These are phyloP conservation scores for Cheilosia vulpina DNA, from an alignment of 2,888 invertebrate genomes.

Conservation along the genomic window DNA sequence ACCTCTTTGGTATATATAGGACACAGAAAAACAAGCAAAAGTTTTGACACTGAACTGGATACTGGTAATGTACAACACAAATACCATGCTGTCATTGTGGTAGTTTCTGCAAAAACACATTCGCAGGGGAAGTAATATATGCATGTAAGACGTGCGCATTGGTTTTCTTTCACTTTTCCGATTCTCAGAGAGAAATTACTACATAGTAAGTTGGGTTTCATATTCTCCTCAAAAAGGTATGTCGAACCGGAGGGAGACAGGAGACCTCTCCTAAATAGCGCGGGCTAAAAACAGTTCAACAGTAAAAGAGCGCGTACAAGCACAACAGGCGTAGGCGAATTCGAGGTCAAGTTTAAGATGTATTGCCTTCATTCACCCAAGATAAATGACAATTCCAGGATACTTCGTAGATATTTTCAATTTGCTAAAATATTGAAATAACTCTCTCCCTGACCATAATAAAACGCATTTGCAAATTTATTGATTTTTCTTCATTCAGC, in stretches of 20 bases:
- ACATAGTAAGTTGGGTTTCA: conserved; percentile 32
- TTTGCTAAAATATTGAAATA: too few species aligned
- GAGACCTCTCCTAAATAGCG: conserved; percentile 13
- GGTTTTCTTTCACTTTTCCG: conserved; percentile 2
- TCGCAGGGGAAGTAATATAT: not conserved
- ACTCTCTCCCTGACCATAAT: not conserved
- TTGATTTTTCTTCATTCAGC: conserved; percentile 38
- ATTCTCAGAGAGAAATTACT: conserved; percentile 11
- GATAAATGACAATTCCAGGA: not conserved
- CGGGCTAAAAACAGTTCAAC: conserved; percentile 16
- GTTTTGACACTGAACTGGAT: conserved; percentile 68
- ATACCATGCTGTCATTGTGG: not conserved
- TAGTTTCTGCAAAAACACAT: conserved; percentile 28
- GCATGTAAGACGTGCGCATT: conserved; percentile 42
- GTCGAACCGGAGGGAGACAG: not conserved
- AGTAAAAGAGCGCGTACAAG: not conserved
- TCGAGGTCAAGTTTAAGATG: conserved; percentile 72
- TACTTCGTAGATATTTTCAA: not conserved
- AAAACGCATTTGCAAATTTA: not conserved
- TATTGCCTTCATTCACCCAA: conserved; percentile 60
- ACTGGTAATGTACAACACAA: conserved; percentile 32
- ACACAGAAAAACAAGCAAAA: conserved; percentile 1
- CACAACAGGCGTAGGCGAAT: conserved; percentile 39
- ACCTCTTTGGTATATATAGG: conserved; percentile 53
- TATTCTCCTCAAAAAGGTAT: conserved; percentile 58